Evolutionary conservation across 2,113 vertebrate genomes (phyloP), one percentile per base, ranked within the genome.

Genomic region (Lophura nycthemera): DNA sequence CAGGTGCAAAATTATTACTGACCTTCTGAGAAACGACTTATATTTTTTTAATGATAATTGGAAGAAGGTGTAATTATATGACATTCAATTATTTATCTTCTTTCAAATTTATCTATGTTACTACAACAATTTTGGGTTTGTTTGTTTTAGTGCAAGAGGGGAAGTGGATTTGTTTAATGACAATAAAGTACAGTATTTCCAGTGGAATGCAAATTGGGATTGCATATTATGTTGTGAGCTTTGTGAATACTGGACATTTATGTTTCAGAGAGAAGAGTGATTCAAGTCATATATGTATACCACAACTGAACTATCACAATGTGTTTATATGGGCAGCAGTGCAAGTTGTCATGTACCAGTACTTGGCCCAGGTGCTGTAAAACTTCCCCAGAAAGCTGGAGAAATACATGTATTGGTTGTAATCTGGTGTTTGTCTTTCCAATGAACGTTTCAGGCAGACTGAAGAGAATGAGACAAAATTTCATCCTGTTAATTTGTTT

Each of bases 171-270:
- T 83, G n/a, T 30, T 66, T 27, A 59, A 25, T 27, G 45, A 47
- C 42, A 89, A 57, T 42, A 12, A 84, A 70, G 15, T 57, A 22
- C 38, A 65, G 20, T 63, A 22, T 42, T 69, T 85, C 47, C 70
- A 13, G 2, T 3, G 70, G 3, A 20, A 40, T 59, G 17, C 21
- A 45, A 88, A 38, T 57, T 83, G 70, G 13, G 40, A 36, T 24
- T 13, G 1, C 1, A 0, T 11, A 5, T 16, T 71, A 13, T 61
- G 36, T 69, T 34, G 38, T 6, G 2, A 54, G 22, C 3, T 2
- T 32, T 9, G 83, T 61, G 38, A 74, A 12, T 0, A 75, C 36
- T n/a, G 71, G 42, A 36, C 45, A 1, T 86, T 29, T 84, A 1
- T 81, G 45, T 50, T 47, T 56, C 38, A 45, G 34, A 69, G 17